Evolutionary conservation across 2,113 vertebrate genomes (phyloP).

Genomic region (Strigops habroptila): DNA sequence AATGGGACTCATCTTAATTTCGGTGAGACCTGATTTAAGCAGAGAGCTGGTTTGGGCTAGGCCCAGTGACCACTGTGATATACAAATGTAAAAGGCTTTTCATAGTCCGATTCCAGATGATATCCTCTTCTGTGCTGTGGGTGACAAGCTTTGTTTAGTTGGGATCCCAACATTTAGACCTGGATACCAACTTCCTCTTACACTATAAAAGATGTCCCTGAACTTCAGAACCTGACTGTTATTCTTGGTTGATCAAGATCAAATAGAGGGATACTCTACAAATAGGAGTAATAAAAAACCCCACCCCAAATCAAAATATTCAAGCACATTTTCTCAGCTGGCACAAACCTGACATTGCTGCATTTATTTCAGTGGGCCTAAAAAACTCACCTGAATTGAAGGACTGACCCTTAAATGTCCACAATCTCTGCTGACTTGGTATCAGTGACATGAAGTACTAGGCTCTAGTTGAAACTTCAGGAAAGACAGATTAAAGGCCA

Average conservation of each 20-base stretch:
- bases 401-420: not conserved
- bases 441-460: not conserved
- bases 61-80: not conserved
- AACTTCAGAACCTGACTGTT: not conserved
- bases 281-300: not conserved
- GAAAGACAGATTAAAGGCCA: slow-evolving; percentile 14
- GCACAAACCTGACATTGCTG: not conserved
- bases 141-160: not conserved
- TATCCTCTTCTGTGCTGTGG: not conserved
- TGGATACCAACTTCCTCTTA: not conserved
- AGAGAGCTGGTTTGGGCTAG: not conserved
- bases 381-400: not conserved
- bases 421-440: not conserved
- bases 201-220: not conserved
- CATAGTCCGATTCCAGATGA: not conserved
- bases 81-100: not conserved
- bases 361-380: not conserved
- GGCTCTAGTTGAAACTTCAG: slow-evolving; percentile 21
- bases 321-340: not conserved
- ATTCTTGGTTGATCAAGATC: not conserved
- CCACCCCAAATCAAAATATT: not conserved
- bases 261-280: not conserved
- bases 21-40: not conserved
- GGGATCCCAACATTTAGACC: not conserved
- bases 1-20: not conserved